Conservation (phyloP, 2,113 vertebrate species). For the Poecile atricapillus region DNA sequence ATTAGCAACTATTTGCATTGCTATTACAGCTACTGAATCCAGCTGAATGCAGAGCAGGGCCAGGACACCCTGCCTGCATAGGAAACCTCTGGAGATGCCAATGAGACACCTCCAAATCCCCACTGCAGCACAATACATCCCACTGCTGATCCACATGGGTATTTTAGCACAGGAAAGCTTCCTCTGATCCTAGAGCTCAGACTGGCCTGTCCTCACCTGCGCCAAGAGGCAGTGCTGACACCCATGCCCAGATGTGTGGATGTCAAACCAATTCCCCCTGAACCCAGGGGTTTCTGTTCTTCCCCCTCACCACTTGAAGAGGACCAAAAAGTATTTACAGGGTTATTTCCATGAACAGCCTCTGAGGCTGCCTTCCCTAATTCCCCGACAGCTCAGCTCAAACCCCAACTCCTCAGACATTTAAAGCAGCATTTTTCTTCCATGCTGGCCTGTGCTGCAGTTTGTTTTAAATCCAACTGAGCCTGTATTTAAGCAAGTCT, state of each 20-base stretch:
- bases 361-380: neutral
- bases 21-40: neutral
- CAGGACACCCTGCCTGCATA: neutral
- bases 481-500: neutral
- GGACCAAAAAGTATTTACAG: neutral
- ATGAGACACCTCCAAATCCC: neutral
- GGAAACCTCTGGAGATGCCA: neutral
- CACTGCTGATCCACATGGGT: neutral
- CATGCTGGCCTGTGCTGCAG: neutral
- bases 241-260: rapidly evolving
- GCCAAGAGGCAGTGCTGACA: rapidly evolving
- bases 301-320: neutral
- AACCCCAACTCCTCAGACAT: neutral
- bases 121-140: rapidly evolving
- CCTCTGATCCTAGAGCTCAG: rapidly evolving
- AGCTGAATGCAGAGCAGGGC: neutral
- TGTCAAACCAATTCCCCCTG: neutral
- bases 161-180: neutral
- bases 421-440: neutral
- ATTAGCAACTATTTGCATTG: neutral
- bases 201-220: neutral
- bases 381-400: neutral
- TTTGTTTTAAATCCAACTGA: neutral
- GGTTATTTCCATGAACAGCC: neutral
- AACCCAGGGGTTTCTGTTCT: neutral